Conservation (phyloP, 2,888 invertebrate genomes). For the Ferrisia virgata region DNA sequence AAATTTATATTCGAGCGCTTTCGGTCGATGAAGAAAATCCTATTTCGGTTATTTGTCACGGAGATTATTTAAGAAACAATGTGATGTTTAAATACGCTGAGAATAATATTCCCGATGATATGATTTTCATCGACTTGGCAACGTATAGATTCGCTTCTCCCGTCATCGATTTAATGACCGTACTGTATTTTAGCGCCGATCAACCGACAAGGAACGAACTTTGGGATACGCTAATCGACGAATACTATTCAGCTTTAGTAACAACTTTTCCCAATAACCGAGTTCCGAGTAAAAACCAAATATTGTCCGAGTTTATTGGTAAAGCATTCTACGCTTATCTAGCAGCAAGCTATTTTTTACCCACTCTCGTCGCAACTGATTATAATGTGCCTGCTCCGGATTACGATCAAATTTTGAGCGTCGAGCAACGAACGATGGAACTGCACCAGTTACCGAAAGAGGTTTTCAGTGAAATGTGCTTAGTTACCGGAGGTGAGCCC, state of each 20-base stretch:
- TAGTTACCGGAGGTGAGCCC: neutral
- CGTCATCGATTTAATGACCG: neutral
- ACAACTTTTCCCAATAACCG: neutral
- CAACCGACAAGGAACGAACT: slow-evolving; percentile 1
- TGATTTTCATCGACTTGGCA: slow-evolving; percentile 12
- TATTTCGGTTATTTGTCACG: slow-evolving; percentile 30
- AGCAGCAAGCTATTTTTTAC: neutral
- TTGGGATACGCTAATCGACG: slow-evolving; percentile 18
- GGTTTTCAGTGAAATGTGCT: neutral
- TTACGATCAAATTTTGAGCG: neutral
- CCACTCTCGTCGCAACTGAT: neutral
- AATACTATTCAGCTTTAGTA: slow-evolving; percentile 11
- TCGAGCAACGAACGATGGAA: neutral
- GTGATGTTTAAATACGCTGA: slow-evolving; percentile 21
- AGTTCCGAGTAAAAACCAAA: neutral
- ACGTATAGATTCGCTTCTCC: slow-evolving; percentile 1
- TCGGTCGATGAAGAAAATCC: neutral
- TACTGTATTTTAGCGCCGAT: slow-evolving; percentile 26
- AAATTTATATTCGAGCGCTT: neutral
- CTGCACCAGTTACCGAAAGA: neutral
- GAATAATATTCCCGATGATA: slow-evolving; percentile 6
- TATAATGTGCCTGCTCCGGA: neutral
- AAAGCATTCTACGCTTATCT: neutral
- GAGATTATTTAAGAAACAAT: slow-evolving; percentile 30
- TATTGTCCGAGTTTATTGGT: neutral